phyloP scores from a whole-genome alignment of 23 tunicate species.

The Trididemnum clinides region DNA sequence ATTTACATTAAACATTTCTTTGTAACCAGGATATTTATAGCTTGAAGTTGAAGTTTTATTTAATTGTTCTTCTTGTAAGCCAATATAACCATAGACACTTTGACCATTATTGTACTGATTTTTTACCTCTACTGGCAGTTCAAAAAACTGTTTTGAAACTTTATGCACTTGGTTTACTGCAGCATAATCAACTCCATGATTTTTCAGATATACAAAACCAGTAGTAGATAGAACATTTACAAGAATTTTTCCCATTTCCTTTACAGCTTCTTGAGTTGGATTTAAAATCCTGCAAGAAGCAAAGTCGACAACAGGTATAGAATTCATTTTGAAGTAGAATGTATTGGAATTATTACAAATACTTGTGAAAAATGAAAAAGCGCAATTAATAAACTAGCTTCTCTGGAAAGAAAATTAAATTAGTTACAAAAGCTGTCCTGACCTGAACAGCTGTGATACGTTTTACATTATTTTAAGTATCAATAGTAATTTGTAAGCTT shows the following conservation, averaged over 20 bases:
- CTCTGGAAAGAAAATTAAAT: no score
- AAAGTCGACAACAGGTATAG: conserved; percentile 48
- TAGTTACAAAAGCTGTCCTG: no score
- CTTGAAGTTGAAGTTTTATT: conserved; percentile 34
- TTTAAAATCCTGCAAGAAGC: not conserved
- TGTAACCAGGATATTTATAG: conserved; percentile 39
- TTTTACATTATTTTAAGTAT: no score
- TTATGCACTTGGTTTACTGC: not conserved
- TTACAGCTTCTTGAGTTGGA: not conserved
- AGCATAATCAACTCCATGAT: conserved; percentile 4
- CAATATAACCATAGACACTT: conserved; percentile 19
- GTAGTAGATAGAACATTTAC: conserved; percentile 18
- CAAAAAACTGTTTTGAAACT: not conserved
- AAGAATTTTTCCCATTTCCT: conserved; percentile 18
- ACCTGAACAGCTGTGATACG: no score
- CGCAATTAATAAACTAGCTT: no score
- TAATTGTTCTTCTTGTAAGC: not conserved
- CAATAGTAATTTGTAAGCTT: no score
- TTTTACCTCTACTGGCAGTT: not conserved
- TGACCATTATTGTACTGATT: not conserved
- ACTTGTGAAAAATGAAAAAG: no score
- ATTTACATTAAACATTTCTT: conserved; percentile 50
- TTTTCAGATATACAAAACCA: conserved; percentile 52
- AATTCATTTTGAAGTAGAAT: not conserved
- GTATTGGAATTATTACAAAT: no score